These are phyloP conservation scores for Scaptomyza flava DNA, from an alignment of 2,888 invertebrate species.

Conservation along the genomic window DNA sequence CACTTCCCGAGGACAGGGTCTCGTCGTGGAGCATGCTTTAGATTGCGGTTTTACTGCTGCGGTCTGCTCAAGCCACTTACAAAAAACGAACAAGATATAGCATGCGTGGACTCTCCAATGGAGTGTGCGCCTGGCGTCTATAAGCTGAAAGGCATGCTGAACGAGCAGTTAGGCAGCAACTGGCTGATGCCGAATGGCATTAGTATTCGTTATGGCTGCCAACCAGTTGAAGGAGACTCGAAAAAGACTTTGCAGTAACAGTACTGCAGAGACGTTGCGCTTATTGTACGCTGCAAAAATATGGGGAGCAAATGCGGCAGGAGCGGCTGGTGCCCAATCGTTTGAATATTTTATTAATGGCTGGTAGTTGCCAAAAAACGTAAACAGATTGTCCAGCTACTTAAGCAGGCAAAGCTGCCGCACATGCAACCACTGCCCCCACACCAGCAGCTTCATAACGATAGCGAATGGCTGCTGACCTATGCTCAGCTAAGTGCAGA, in stretches of 20 bases:
- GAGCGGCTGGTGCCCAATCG: too few relatives aligned
- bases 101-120: slow-evolving; percentile 64
- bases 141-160: slow-evolving; percentile 71
- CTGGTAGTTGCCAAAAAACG: too few relatives aligned
- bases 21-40: slow-evolving; percentile 71
- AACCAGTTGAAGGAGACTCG: slow-evolving; percentile 49
- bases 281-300: too few relatives aligned
- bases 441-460: not conserved
- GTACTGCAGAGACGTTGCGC: too few relatives aligned
- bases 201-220: slow-evolving; percentile 72
- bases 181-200: slow-evolving; percentile 78
- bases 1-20: slow-evolving; percentile 73
- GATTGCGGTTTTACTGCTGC: slow-evolving; percentile 74
- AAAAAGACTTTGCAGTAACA: too few relatives aligned
- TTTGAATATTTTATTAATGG: too few relatives aligned
- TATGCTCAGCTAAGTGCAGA: slow-evolving; percentile 61
- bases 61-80: slow-evolving; percentile 31
- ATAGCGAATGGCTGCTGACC: slow-evolving; percentile 70
- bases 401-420: too few relatives aligned
- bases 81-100: slow-evolving; percentile 36
- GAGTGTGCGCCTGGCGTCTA: slow-evolving; percentile 81
- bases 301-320: too few relatives aligned
- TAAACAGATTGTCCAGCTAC: too few relatives aligned
- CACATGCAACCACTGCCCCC: too few relatives aligned
- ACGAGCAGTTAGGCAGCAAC: slow-evolving; percentile 46